Evolutionary conservation across 2,113 vertebrate genomes (phyloP).

Genomic region (Gobiocypris rarus): DNA sequence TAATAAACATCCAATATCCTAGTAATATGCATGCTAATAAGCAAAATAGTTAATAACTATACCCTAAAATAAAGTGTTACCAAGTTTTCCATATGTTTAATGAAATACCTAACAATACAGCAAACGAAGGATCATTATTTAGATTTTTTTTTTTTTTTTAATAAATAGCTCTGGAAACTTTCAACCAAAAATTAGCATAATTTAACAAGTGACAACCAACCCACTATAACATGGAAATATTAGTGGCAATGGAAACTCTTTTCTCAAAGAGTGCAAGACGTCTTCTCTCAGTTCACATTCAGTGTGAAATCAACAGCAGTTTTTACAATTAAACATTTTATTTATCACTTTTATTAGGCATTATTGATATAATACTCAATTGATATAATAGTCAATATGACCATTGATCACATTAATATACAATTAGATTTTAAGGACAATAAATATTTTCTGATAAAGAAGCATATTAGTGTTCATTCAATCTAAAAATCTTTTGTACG

Average conservation of each 20-base stretch:
- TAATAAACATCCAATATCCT: too few species aligned
- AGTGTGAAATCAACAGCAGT: not conserved
- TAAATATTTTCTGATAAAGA: slow-evolving; percentile 48
- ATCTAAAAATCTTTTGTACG: not conserved
- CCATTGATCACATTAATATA: slow-evolving; percentile 9
- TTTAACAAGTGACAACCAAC: slow-evolving; percentile 23
- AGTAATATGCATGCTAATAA: too few species aligned
- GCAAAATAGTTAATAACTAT: too few species aligned
- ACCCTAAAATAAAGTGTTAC: too few species aligned
- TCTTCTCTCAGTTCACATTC: not conserved
- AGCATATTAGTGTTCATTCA: slow-evolving; percentile 53
- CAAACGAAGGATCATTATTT: not conserved
- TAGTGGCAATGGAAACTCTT: slow-evolving; percentile 22
- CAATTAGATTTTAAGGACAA: slow-evolving; percentile 13
- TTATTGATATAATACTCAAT: not conserved
- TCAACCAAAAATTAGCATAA: slow-evolving; percentile 35
- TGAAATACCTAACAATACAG: not conserved
- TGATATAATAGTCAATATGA: slow-evolving; percentile 57
- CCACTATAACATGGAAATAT: slow-evolving; percentile 41
- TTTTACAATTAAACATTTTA: not conserved
- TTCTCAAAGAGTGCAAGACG: not conserved
- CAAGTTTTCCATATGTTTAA: not conserved
- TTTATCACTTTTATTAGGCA: slow-evolving; percentile 14
- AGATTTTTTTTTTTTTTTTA: slow-evolving; percentile 3
- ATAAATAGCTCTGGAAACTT: slow-evolving; percentile 50